These are phyloP conservation scores for Peromyscus maniculatus DNA, from an alignment of 2,113 vertebrate species.

Conservation along the genomic window DNA sequence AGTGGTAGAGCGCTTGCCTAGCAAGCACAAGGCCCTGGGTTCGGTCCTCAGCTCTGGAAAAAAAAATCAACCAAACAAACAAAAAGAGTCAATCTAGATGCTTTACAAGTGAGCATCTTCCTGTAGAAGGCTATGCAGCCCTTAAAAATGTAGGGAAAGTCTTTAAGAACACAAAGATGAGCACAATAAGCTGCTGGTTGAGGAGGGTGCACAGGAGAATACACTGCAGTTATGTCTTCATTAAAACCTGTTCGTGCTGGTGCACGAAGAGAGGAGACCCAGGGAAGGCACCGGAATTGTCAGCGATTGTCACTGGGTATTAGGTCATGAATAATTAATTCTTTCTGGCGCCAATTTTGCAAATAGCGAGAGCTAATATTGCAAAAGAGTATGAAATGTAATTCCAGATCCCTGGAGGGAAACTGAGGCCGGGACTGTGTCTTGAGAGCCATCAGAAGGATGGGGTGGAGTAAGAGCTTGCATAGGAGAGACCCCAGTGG, in stretches of 20 bases:
- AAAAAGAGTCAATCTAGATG: background rate
- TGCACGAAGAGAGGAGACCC: background rate
- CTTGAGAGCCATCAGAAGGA: background rate
- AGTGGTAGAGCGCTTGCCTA: too few species aligned
- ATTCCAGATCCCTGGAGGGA: background rate
- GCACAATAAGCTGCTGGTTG: background rate
- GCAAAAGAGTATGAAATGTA: background rate
- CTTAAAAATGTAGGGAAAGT: background rate
- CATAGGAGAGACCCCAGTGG: background rate
- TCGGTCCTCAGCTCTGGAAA: too few species aligned
- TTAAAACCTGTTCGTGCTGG: background rate
- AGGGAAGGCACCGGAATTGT: background rate
- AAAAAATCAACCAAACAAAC: too few species aligned
- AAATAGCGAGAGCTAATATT: background rate
- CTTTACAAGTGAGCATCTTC: background rate
- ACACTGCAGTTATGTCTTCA: background rate
- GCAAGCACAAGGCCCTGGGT: too few species aligned
- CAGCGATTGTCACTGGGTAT: too few species aligned
- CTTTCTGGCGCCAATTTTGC: background rate
- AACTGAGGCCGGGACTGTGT: background rate
- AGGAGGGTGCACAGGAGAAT: background rate
- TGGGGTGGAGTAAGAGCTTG: too few species aligned
- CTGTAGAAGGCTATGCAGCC: background rate
- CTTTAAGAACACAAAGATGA: background rate
- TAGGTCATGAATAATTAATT: background rate